Percentiles rank a stretch among this genome's conserved stretches.
Conservation (phyloP, 92 coral and sea anemone species). For the Siderastrea siderea region DNA sequence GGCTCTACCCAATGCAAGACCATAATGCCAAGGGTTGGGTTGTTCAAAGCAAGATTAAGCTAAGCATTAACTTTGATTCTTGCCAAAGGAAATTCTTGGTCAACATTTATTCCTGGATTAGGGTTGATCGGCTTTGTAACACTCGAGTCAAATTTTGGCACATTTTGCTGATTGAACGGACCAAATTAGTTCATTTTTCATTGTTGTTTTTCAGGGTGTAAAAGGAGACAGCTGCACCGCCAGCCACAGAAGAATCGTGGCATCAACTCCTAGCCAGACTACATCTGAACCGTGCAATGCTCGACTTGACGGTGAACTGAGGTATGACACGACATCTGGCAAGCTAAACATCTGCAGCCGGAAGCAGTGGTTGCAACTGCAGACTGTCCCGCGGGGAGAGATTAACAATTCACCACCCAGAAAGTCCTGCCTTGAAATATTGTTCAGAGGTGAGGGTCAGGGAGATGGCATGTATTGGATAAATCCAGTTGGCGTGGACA, state of each 20-base stretch:
- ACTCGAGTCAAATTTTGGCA: neutral
- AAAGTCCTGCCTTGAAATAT: conserved; percentile 86
- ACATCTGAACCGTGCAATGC: conserved; percentile 53
- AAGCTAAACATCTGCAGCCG: conserved; percentile 68
- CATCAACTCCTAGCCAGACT: neutral
- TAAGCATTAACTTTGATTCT: neutral
- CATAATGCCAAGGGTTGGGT: neutral
- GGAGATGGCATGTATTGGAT: conserved; percentile 99
- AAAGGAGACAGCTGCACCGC: conserved; percentile 78
- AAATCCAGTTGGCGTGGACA: conserved; percentile 81
- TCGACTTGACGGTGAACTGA: conserved; percentile 73
- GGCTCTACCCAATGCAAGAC: neutral
- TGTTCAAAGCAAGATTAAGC: neutral
- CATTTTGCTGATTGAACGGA: neutral
- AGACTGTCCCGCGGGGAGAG: conserved; percentile 52
- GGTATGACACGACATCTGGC: conserved; percentile 64
- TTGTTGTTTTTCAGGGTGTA: conserved; percentile 58
- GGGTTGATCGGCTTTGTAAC: neutral
- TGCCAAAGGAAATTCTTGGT: no score
- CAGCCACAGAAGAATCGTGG: conserved; percentile 14
- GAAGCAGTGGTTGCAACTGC: conserved; percentile 78
- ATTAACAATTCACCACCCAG: conserved; percentile 74
- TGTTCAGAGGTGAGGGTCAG: conserved; percentile 84
- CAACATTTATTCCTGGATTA: no score
- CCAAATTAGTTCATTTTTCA: neutral